phyloP scores from a whole-genome alignment of 2,888 invertebrate genomes.

The Sphaerophoria rueppellii region DNA sequence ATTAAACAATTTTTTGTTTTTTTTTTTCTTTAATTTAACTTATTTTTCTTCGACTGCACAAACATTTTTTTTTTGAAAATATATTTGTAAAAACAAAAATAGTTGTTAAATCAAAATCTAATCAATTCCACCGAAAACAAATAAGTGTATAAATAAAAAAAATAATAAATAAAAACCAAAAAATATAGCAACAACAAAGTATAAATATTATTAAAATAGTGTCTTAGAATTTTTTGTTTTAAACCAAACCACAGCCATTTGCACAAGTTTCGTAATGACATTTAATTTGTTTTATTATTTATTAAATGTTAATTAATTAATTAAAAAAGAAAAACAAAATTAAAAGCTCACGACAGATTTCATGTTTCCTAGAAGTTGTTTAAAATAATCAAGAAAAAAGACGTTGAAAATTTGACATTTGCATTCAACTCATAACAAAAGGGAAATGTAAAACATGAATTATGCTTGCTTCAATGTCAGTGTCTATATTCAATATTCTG shows the following conservation, averaged over 20 bases:
- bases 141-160: constrained; percentile 48
- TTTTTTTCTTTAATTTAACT: not conserved
- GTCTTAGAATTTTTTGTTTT: too few species aligned
- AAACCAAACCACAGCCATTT: constrained; percentile 35
- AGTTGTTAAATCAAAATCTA: constrained; percentile 67
- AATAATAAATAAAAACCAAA: constrained; percentile 31
- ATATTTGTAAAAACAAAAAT: constrained; percentile 48
- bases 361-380: not conserved
- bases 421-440: too few species aligned
- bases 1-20: constrained; percentile 26
- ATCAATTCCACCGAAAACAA: constrained; percentile 66
- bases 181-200: constrained; percentile 35
- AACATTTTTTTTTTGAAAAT: constrained; percentile 42
- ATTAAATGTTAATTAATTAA: constrained; percentile 2
- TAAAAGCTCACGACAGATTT: constrained; percentile 11
- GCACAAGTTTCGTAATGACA: constrained; percentile 43
- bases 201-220: constrained; percentile 50
- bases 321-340: constrained; percentile 1
- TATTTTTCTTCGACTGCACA: constrained; percentile 43
- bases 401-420: not conserved
- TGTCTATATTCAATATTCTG: too few species aligned
- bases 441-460: too few species aligned
- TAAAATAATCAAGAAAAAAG: not conserved
- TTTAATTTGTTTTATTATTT: constrained; percentile 16
- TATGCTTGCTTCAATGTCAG: too few species aligned